phyloP scores from a whole-genome alignment of 2,113 vertebrate genomes.

The Cygnus atratus region DNA sequence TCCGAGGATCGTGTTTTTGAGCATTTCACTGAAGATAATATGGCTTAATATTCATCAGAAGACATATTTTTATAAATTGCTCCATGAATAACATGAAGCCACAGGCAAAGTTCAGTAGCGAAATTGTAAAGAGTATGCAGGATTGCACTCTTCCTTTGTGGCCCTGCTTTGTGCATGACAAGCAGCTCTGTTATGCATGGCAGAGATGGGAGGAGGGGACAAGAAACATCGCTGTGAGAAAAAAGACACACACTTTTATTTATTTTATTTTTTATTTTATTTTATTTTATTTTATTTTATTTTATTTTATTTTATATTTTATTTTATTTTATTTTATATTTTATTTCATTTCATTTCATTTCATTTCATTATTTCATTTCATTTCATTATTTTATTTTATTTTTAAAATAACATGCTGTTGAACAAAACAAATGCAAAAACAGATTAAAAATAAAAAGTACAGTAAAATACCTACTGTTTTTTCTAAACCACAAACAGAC shows the following conservation, averaged over 20 bases:
- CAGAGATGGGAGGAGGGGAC: neutral
- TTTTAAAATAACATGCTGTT: neutral
- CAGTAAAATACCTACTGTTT: neutral
- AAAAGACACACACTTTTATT: neutral
- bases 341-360: no score
- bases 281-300: no score
- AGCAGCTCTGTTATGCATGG: rapidly evolving
- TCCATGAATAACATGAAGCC: neutral
- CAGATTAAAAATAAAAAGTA: neutral
- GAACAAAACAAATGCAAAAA: neutral
- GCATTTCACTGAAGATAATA: neutral
- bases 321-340: no score
- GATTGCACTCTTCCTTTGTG: neutral
- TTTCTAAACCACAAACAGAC: neutral
- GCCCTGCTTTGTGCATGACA: rapidly evolving
- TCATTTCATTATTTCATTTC: no score
- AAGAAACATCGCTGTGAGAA: neutral
- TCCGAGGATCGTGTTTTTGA: neutral
- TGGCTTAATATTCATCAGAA: neutral
- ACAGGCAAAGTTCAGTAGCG: neutral
- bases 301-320: neutral
- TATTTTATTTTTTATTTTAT: no score
- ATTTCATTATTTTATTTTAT: no score
- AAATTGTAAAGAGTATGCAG: neutral
- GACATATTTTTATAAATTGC: neutral